Percentiles rank a stretch among this genome's conserved stretches.
Conservation (phyloP, 2,113 vertebrate species). For the Barnardius zonarius region DNA sequence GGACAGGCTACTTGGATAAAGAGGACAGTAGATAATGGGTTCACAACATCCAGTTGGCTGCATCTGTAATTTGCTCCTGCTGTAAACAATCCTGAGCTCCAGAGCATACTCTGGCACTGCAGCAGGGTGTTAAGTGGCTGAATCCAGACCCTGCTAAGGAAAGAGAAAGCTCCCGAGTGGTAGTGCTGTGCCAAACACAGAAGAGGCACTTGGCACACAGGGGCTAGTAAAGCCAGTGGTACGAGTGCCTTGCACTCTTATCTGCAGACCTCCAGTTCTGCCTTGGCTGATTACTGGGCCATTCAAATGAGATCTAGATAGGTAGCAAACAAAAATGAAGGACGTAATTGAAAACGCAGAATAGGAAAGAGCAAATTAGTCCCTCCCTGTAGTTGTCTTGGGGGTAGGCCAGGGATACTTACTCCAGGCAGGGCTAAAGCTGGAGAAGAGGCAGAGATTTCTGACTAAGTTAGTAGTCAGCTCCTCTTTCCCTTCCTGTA, state of each 20-base stretch:
- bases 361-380: neutral
- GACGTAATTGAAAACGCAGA: neutral
- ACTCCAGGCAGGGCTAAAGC: neutral
- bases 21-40: neutral
- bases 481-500: conserved; percentile 28
- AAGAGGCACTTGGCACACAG: neutral
- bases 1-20: neutral
- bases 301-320: neutral
- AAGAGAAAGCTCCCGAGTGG: neutral
- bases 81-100: neutral
- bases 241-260: neutral
- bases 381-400: neutral
- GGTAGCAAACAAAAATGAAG: neutral
- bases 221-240: neutral
- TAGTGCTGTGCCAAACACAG: neutral
- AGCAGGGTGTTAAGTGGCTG: neutral
- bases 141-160: conserved; percentile 2
- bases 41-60: neutral
- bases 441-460: conserved; percentile 42
- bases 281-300: neutral
- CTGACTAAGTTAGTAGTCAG: conserved; percentile 22
- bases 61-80: neutral
- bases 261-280: neutral
- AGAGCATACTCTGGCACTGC: neutral
- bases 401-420: neutral